Evolutionary conservation across 2,888 invertebrate genomes (phyloP), one percentile per base, ranked within the genome.

Genomic region (Coenonympha arcania): DNA sequence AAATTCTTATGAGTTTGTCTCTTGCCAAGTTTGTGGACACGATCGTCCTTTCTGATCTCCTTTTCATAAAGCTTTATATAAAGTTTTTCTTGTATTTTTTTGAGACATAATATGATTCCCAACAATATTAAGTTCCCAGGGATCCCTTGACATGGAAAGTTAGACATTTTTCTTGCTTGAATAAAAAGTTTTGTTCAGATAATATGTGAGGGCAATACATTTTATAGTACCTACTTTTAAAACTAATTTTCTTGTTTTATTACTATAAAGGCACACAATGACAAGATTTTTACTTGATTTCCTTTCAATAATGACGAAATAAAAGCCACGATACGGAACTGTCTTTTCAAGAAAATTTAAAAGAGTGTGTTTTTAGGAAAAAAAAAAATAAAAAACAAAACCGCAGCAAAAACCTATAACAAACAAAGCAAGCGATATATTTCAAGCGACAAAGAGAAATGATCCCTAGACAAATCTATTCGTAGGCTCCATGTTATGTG

Each of bases 11-110:
- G 56, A 56, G 52, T 58, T 60, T 50, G 50, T 48, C 57, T 50
- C 34, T 36, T 53, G 36, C 41, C 44, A 64, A 68, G 57, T 69
- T 66, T 60, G 54, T 54, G 64, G 62, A 62, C 66, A 62, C n/a
- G n/a, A n/a, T 58, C 61, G 63, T 63, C 59, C 58, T 64, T 68
- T 78, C 78, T 31, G 78, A 79, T 77, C 73, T 66, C 61, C 65
- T 69, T 24, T 28, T 47, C 52, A 62, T 60, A 62, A 60, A 59
- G 60, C 57, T 65, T 65, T 64, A 40, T 52, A 65, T 67, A 56
- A 63, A 70, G 65, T 69, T 74, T 67, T 64, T 64, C 57, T 64
- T 61, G 63, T 61, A 60, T n/a, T 68, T 63, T 74, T 67, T 72
- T 68, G 69, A 67, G 68, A 54, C 36, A 50, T 52, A 52, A 50